These are phyloP conservation scores for Acropternis orthonyx DNA, from an alignment of 2,797 vertebrate genomes.

Conservation along the genomic window DNA sequence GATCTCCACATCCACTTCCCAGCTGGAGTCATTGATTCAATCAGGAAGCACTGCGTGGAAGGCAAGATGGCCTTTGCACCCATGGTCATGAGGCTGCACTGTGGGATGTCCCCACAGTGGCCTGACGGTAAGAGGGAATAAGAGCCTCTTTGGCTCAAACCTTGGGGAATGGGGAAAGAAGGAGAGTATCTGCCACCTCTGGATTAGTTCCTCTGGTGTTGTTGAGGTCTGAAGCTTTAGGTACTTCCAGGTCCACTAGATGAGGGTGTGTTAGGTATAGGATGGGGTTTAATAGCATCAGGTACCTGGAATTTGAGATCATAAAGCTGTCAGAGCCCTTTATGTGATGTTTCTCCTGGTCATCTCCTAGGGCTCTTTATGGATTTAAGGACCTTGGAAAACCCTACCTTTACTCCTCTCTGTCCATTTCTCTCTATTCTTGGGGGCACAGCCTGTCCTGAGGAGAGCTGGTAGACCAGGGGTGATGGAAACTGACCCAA, in stretches of 20 bases:
- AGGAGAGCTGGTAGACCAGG: neutral
- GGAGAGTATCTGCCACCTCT: neutral
- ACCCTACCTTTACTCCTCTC: neutral
- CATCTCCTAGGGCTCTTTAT: neutral
- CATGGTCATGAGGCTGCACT: constrained; percentile 90
- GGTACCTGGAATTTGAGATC: neutral
- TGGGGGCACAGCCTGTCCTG: neutral
- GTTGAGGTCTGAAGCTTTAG: neutral
- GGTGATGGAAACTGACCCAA: neutral
- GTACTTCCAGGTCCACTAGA: neutral
- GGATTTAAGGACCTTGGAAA: neutral
- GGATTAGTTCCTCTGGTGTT: neutral
- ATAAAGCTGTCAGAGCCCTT: neutral
- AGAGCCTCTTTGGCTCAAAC: neutral
- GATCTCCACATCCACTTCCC: constrained; percentile 96
- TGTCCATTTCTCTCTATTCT: neutral
- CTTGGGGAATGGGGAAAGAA: neutral
- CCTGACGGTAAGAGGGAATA: constrained; percentile 81
- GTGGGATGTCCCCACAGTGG: constrained; percentile 84
- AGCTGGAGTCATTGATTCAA: constrained; percentile 82
- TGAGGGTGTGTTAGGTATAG: neutral
- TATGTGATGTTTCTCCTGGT: neutral
- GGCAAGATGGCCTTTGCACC: constrained; percentile 93
- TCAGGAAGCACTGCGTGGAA: constrained; percentile 93
- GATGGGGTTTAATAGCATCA: neutral